Conservation (phyloP, 2,888 invertebrate species). For the Ornithoptera alexandrae region DNA sequence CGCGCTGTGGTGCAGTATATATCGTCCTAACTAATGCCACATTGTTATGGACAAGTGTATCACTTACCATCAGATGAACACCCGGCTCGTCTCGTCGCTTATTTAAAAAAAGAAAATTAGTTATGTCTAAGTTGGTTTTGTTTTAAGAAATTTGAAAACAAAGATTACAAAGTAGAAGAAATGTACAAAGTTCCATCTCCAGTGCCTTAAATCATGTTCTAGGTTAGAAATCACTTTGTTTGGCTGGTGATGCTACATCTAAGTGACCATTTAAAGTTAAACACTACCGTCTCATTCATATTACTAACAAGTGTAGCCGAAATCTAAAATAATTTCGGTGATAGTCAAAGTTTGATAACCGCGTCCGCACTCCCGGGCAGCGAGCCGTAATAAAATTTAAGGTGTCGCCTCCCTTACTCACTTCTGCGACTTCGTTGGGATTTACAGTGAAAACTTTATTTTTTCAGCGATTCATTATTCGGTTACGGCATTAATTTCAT, state of each 20-base stretch:
- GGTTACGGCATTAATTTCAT: conserved; percentile 1
- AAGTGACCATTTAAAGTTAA: conserved; percentile 8
- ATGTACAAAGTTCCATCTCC: too few relatives aligned
- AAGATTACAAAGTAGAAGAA: too few relatives aligned
- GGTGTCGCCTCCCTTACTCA: conserved; percentile 55
- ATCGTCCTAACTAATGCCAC: too few relatives aligned
- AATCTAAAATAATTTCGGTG: conserved; percentile 72
- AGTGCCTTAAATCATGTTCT: too few relatives aligned
- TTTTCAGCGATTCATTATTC: conserved; percentile 43
- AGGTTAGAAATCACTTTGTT: too few relatives aligned
- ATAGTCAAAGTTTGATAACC: conserved; percentile 71
- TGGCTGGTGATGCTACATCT: neutral
- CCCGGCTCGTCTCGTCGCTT: too few relatives aligned
- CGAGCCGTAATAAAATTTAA: conserved; percentile 71
- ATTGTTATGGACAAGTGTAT: too few relatives aligned
- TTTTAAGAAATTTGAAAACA: too few relatives aligned
- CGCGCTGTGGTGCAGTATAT: too few relatives aligned
- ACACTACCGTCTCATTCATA: conserved; percentile 1
- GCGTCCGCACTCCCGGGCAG: conserved; percentile 49
- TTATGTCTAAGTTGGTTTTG: too few relatives aligned
- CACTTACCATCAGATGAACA: too few relatives aligned
- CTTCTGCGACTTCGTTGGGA: conserved; percentile 64
- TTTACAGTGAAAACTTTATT: conserved; percentile 62
- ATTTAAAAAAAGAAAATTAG: too few relatives aligned
- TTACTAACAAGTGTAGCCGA: conserved; percentile 48